phyloP scores from a whole-genome alignment of 2,797 vertebrate genomes.

The Uromys caudimaculatus region DNA sequence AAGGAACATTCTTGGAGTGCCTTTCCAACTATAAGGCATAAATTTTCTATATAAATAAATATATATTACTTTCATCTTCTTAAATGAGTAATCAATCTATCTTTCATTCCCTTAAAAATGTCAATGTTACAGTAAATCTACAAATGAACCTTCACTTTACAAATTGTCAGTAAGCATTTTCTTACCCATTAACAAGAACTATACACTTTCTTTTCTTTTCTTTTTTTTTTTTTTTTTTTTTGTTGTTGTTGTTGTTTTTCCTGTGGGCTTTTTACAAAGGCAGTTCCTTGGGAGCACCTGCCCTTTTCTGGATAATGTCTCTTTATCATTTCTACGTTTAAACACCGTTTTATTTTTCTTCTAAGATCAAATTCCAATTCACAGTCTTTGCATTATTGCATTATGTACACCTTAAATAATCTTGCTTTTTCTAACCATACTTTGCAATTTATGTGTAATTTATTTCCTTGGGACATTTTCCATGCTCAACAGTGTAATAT shows the following conservation, averaged over 20 bases:
- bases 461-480: constrained; percentile 32
- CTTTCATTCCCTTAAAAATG: neutral
- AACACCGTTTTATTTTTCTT: constrained; percentile 22
- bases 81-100: neutral
- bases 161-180: neutral
- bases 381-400: neutral
- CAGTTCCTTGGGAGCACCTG: neutral
- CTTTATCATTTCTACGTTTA: constrained; percentile 27
- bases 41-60: neutral
- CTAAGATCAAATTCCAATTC: constrained; percentile 8
- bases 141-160: neutral
- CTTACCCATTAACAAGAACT: neutral
- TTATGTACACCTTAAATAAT: constrained; percentile 48
- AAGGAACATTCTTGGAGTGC: neutral
- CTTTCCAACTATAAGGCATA: neutral
- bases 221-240: constrained; percentile 15
- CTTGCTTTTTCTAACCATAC: neutral
- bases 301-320: neutral
- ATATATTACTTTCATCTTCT: neutral
- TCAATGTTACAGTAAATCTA: neutral
- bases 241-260: too few species aligned
- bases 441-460: constrained; percentile 15
- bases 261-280: neutral
- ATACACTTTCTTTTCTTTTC: neutral
- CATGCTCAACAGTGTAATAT: constrained; percentile 17